phyloP scores from a whole-genome alignment of 2,888 invertebrate genomes.

The Apamea sordens region DNA sequence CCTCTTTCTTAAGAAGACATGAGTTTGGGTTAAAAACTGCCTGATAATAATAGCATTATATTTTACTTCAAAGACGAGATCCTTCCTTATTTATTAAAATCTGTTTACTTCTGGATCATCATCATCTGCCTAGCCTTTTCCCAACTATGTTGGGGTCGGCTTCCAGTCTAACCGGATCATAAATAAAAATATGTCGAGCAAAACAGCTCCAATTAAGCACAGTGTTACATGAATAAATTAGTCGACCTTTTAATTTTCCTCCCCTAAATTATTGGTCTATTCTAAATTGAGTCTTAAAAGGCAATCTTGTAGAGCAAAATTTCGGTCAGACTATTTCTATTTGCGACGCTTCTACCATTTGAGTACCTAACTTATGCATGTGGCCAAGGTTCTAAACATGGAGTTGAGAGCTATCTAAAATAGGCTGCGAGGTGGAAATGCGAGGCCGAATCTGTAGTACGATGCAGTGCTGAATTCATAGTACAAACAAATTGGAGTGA shows the following conservation, averaged over 20 bases:
- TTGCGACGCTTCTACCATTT: constrained; percentile 4
- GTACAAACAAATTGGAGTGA: constrained; percentile 14
- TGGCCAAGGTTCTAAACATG: constrained; percentile 28
- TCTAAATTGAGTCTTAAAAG: constrained; percentile 28
- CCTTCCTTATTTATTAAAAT: not conserved
- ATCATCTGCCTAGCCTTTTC: no score
- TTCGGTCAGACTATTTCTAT: constrained; percentile 35
- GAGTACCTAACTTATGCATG: constrained; percentile 44
- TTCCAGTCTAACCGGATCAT: no score
- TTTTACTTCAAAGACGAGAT: not conserved
- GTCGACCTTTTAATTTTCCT: constrained; percentile 23
- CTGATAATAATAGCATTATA: not conserved
- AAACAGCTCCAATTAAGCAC: not conserved
- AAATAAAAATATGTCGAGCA: not conserved
- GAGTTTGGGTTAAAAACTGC: not conserved
- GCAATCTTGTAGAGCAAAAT: constrained; percentile 17
- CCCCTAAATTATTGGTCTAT: constrained; percentile 17
- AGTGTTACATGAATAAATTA: constrained; percentile 18
- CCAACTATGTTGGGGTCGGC: no score
- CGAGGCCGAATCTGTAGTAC: constrained; percentile 34
- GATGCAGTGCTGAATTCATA: constrained; percentile 26
- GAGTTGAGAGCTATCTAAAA: constrained; percentile 38
- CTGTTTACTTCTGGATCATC: not conserved
- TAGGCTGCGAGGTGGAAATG: constrained; percentile 29
- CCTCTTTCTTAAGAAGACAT: not conserved